Evolutionary conservation across 1,140 invertebrate species (phyloP), one percentile per base, ranked within the genome.

Genomic region (Pseudomyrmex flavicornis): DNA sequence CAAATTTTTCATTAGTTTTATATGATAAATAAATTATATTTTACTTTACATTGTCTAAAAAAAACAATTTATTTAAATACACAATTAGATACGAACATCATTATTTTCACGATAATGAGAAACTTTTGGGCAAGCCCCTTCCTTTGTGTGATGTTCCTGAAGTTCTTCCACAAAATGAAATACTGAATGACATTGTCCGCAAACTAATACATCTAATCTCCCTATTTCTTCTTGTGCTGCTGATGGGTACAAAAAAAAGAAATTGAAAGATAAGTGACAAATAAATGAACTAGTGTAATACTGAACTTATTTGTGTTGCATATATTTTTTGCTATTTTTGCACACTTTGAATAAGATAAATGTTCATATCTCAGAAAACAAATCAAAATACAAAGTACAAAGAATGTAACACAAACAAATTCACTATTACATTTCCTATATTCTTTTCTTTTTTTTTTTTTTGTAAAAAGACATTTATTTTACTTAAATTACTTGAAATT

Each of bases 161-260:
- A 97, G 97, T 77, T 97, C 96, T 89, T 97, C 97, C 59, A 97
- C 91, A 92, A 97, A 97, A 91, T 97, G 96, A 93, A 97, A 97
- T 62, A 96, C 96, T 65, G 95, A 95, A 91, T 97, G 96, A 90
- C 97, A 98, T 80, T 96, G 95, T 15, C 97, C 97, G 94, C 97
- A 98, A 0, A 98, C 97, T 59, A 97, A 94, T 8, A 97, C 96
- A 95, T 98, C 97, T 84, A 97, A 92, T 69, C 95, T 95, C 73
- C 96, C 95, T 93, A 97, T 96, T 91, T 97, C 96, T 86, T 97
- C 95, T 95, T 97, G 96, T 12, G 97, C 96, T 88, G 95, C 97
- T 97, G 50, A 48, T 50, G 72, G 82, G 58, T 44, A 22, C 69
- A 22, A 26, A 26, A 2, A 2, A 66, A 65, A 80, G 35, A 4